These are phyloP conservation scores for Dascyllus trimaculatus DNA, from an alignment of 2,113 vertebrate genomes.

Conservation along the genomic window DNA sequence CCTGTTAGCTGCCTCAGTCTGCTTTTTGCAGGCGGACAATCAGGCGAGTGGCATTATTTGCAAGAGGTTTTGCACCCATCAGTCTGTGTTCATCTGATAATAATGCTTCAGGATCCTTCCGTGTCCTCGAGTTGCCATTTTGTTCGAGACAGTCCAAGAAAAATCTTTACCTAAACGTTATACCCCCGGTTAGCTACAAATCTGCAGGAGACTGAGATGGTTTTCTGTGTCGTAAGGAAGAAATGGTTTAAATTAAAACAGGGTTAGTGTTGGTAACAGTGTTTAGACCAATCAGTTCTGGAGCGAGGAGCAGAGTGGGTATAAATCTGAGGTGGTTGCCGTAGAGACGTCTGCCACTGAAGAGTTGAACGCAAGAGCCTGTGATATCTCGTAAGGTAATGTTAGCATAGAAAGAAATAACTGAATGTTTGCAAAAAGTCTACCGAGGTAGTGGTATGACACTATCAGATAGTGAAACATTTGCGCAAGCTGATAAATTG, in stretches of 20 bases:
- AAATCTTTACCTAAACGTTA: neutral
- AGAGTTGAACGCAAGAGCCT: slow-evolving; percentile 49
- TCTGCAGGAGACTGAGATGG: neutral
- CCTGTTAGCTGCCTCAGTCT: neutral
- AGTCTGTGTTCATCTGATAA: neutral
- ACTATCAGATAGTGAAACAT: accelerated
- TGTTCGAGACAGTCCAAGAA: slow-evolving; percentile 6
- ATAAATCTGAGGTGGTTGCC: slow-evolving; percentile 78
- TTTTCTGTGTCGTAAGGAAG: too few species aligned
- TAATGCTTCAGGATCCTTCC: slow-evolving; percentile 42
- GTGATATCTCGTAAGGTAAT: slow-evolving; percentile 51
- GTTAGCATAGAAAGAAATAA: neutral
- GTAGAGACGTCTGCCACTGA: slow-evolving; percentile 64
- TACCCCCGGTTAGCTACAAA: neutral
- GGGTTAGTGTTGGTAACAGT: slow-evolving; percentile 27
- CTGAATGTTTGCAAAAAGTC: accelerated
- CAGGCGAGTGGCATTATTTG: neutral
- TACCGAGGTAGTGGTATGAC: accelerated
- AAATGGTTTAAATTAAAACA: slow-evolving; percentile 18
- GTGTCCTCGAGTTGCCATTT: slow-evolving; percentile 38
- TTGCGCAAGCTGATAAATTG: neutral
- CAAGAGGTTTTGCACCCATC: neutral
- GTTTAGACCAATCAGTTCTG: slow-evolving; percentile 73
- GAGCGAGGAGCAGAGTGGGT: slow-evolving; percentile 50
- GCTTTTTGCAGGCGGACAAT: neutral